Evolutionary conservation across 2,113 vertebrate species (phyloP), one percentile per base, ranked within the genome.

Genomic region (Syngnathus scovelli): DNA sequence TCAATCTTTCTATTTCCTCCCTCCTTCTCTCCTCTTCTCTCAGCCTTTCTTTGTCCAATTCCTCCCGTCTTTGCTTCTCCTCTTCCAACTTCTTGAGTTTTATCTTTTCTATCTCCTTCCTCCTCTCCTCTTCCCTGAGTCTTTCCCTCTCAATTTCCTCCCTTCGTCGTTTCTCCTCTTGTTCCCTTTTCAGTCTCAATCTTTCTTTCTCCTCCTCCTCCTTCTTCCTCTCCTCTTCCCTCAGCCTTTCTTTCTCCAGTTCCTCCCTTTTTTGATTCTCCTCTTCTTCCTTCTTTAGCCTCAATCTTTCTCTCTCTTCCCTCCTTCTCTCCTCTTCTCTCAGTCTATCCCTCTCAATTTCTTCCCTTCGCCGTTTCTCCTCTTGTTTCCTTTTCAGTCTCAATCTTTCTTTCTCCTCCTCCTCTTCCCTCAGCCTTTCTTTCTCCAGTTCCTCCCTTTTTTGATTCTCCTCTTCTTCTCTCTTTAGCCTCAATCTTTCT

Each of bases 281-380:
- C 43, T 48, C 21, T 46, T 36, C 7, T 33, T 10, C 10, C 13
- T 11, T 51, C 5, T 44, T 15, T 11, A 13, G 10, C 15, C 56
- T 27, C 41, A 3, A n/a, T 56, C 39, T 58, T 19, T 67, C 16
- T 39, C 9, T 37, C 33, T 64, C 23, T 15, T 58, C 39, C 18
- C 18, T 52, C 49, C 36, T 5, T 15, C 37, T 54, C 38, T 43
- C 5, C 21, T 7, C 61, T 49, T 70, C 61, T 33, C 33, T 46
- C 48, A 33, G 33, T 55, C 33, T 13, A 21, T 21, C 33, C 38
- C 33, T 4, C 19, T 68, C 59, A 75, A 36, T 23, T 9, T 75
- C 67, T 16, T 81, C 69, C 54, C 23, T 41, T 68, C 23, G 44
- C 18, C 21, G 19, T n/a, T 76, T 70, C 55, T 80, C 76, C 37